Conservation (phyloP, 1,140 invertebrate species). For the Sycophila sp. region DNA sequence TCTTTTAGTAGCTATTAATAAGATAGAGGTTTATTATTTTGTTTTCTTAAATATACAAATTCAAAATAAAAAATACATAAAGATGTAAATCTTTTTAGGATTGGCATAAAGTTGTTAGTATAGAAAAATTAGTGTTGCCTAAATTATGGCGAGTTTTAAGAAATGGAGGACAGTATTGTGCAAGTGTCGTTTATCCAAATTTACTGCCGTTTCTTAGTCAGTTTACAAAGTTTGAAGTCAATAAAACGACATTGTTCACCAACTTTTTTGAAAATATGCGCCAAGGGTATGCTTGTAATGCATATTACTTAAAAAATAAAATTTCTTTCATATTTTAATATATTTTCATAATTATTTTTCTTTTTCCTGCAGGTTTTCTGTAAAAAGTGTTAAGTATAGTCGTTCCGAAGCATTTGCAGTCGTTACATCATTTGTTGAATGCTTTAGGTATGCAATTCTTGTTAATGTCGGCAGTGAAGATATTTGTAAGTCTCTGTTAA, state of each 20-base stretch:
- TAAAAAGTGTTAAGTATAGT: slow-evolving; percentile 66
- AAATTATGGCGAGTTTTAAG: slow-evolving; percentile 75
- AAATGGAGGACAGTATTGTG: slow-evolving; percentile 76
- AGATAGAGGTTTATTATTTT: slow-evolving; percentile 65
- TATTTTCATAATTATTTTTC: neutral
- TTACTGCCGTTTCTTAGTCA: slow-evolving; percentile 79
- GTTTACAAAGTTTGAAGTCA: slow-evolving; percentile 69
- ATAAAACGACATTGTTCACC: slow-evolving; percentile 70
- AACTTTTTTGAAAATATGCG: slow-evolving; percentile 76
- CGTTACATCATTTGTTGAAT: slow-evolving; percentile 75
- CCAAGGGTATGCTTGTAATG: slow-evolving; percentile 65
- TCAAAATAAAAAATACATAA: slow-evolving; percentile 42
- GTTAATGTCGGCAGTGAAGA: slow-evolving; percentile 56
- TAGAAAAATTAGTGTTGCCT: slow-evolving; percentile 76
- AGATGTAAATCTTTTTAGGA: slow-evolving; percentile 65
- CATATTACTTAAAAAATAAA: neutral
- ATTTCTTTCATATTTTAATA: neutral
- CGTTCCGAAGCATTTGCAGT: slow-evolving; percentile 72
- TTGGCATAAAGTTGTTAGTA: slow-evolving; percentile 75
- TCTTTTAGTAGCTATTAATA: slow-evolving; percentile 69
- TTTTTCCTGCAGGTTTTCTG: slow-evolving; percentile 59
- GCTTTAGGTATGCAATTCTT: slow-evolving; percentile 72
- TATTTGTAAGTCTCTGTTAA: slow-evolving; percentile 58
- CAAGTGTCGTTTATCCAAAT: slow-evolving; percentile 76
- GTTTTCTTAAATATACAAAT: too few relatives aligned